phyloP scores from a whole-genome alignment of 1,140 invertebrate species.

The Zophobas morio region DNA sequence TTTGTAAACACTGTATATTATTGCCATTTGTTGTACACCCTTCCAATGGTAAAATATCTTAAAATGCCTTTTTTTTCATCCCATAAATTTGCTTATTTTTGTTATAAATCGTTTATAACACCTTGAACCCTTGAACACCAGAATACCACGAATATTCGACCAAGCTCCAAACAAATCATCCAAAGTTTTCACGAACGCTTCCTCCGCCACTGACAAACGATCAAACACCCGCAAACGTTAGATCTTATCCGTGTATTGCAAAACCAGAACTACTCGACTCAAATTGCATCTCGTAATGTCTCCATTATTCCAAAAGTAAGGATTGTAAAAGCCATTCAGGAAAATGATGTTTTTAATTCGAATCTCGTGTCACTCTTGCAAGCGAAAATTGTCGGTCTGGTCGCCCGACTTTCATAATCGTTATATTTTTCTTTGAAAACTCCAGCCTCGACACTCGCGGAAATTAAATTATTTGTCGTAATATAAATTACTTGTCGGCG shows the following conservation, averaged over 20 bases:
- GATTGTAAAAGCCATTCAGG: not conserved
- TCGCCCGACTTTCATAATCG: not conserved
- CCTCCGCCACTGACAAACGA: constrained; percentile 7
- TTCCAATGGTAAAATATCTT: too few species aligned
- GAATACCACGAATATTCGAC: too few species aligned
- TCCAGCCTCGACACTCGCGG: not conserved
- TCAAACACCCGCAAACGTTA: not conserved
- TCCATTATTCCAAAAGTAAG: not conserved
- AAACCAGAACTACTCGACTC: not conserved
- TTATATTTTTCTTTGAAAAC: not conserved
- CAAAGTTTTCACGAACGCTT: too few species aligned
- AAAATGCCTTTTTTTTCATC: too few species aligned
- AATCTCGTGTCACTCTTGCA: not conserved
- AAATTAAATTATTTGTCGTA: constrained; percentile 12
- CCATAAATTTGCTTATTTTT: too few species aligned
- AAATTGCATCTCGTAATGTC: constrained; percentile 4
- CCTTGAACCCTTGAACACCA: too few species aligned
- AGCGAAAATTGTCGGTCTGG: not conserved
- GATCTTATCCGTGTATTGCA: constrained; percentile 5
- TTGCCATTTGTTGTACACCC: too few species aligned
- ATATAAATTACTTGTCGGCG: constrained; percentile 5
- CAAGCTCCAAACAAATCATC: too few species aligned
- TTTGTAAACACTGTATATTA: too few species aligned
- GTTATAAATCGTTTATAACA: too few species aligned
- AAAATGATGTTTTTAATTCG: constrained; percentile 6